A percentile compares a stretch with the other conserved stretches of the same genome.
phyloP scores from a whole-genome alignment of 2,113 vertebrate genomes.

The Panthera uncia region DNA sequence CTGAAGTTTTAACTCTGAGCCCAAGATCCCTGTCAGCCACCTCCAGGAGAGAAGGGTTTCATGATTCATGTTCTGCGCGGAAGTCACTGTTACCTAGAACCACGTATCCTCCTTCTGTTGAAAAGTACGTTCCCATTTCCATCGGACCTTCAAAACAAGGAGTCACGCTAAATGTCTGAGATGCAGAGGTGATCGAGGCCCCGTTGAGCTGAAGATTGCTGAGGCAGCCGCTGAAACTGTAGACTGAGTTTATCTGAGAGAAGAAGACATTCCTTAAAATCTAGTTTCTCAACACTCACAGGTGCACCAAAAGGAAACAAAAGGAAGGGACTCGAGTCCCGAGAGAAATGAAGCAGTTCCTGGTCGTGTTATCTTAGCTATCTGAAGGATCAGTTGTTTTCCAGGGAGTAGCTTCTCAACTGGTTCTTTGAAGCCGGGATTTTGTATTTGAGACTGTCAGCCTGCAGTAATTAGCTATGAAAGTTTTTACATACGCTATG shows the following conservation, averaged over 20 bases:
- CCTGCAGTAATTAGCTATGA: not conserved
- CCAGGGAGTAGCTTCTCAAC: constrained; percentile 16
- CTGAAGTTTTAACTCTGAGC: not conserved
- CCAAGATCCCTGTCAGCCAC: not conserved
- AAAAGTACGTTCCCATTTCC: constrained; percentile 95
- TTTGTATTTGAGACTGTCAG: not conserved
- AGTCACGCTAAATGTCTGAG: constrained; percentile 92
- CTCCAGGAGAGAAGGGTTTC: not conserved
- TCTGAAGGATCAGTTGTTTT: not conserved
- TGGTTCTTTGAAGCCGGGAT: constrained; percentile 21
- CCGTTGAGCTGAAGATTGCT: constrained; percentile 93
- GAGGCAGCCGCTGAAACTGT: constrained; percentile 94
- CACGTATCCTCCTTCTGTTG: constrained; percentile 94
- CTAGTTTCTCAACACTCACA: not conserved
- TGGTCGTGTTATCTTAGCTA: not conserved
- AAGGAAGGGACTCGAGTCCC: not conserved
- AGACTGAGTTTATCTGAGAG: constrained; percentile 90
- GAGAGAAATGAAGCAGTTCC: not conserved
- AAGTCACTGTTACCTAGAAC: constrained; percentile 89
- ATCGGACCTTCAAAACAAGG: constrained; percentile 94
- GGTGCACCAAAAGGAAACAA: not conserved
- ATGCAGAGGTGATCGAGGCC: constrained; percentile 84
- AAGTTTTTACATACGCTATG: not conserved
- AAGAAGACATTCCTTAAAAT: constrained; percentile 55
- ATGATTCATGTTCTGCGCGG: constrained; percentile 40